Evolutionary conservation across 2,113 vertebrate genomes (phyloP).

Genomic region (Rhizomys pruinosus): DNA sequence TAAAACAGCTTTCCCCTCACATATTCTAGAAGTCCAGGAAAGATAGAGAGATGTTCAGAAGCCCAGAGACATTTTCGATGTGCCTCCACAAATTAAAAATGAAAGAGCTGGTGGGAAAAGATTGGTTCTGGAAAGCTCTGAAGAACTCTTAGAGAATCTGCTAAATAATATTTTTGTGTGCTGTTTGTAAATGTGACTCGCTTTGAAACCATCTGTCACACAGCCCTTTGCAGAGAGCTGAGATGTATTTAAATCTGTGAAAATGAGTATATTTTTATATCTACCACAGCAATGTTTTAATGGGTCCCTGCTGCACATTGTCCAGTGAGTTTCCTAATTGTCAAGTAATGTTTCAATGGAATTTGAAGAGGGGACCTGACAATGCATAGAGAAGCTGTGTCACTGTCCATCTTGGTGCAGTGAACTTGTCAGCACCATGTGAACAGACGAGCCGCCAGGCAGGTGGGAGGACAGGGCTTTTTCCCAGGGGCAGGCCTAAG

Average conservation of each 20-base stretch:
- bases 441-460: background rate
- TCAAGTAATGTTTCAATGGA: slow-evolving; percentile 67
- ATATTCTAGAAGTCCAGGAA: slow-evolving; percentile 43
- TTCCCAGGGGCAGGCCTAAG: background rate
- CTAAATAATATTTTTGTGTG: slow-evolving; percentile 85
- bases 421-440: background rate
- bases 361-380: slow-evolving; percentile 31
- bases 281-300: slow-evolving; percentile 77
- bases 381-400: background rate
- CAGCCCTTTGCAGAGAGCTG: slow-evolving; percentile 82
- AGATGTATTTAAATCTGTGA: slow-evolving; percentile 82
- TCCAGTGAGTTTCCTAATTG: slow-evolving; percentile 67
- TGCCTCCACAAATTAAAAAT: slow-evolving; percentile 50
- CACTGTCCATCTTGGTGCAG: background rate
- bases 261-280: slow-evolving; percentile 81
- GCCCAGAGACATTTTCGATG: slow-evolving; percentile 37
- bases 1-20: slow-evolving; percentile 41
- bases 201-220: slow-evolving; percentile 86
- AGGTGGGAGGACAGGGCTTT: background rate
- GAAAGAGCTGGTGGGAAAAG: slow-evolving; percentile 58
- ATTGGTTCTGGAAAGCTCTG: slow-evolving; percentile 68
- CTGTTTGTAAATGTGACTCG: slow-evolving; percentile 82
- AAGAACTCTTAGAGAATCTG: slow-evolving; percentile 78
- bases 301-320: slow-evolving; percentile 70
- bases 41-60: slow-evolving; percentile 35